Conservation (phyloP, 2,797 vertebrate species). For the Gila robusta region DNA sequence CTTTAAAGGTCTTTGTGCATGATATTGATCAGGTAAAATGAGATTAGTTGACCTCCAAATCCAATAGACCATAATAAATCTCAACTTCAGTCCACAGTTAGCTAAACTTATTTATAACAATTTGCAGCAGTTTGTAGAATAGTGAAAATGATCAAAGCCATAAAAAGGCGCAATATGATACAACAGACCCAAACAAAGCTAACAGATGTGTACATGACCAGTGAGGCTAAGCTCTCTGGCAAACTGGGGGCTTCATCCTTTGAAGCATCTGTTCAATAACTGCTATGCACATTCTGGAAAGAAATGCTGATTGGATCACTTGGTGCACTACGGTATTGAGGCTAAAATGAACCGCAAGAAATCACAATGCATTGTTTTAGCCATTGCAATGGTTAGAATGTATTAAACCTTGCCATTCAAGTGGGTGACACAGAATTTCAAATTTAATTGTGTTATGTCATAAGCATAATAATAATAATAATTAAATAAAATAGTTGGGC, state of each 20-base stretch:
- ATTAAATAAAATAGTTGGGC: neutral
- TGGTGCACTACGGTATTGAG: neutral
- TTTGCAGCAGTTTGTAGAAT: conserved; percentile 74
- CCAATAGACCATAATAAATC: conserved; percentile 76
- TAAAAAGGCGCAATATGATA: conserved; percentile 10
- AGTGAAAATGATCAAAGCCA: conserved; percentile 50
- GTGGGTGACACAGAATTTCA: neutral
- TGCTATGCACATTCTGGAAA: conserved; percentile 2
- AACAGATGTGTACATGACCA: conserved; percentile 30
- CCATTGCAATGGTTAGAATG: neutral
- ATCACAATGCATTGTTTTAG: neutral
- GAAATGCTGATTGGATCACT: conserved; percentile 17
- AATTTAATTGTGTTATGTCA: neutral
- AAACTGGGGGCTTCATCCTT: neutral
- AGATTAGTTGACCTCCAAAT: conserved; percentile 82
- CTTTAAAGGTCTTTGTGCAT: conserved; percentile 78
- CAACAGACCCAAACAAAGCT: conserved; percentile 33
- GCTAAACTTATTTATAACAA: conserved; percentile 78
- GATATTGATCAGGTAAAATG: conserved; percentile 81
- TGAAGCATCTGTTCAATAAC: conserved; percentile 31
- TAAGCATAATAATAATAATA: neutral
- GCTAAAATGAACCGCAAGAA: neutral
- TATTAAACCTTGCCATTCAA: neutral
- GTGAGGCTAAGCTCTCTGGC: neutral
- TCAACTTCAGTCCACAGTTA: conserved; percentile 71